Evolutionary conservation across 2,113 vertebrate genomes (phyloP), one percentile per base, ranked within the genome.

Genomic region (Colinus virginianus): DNA sequence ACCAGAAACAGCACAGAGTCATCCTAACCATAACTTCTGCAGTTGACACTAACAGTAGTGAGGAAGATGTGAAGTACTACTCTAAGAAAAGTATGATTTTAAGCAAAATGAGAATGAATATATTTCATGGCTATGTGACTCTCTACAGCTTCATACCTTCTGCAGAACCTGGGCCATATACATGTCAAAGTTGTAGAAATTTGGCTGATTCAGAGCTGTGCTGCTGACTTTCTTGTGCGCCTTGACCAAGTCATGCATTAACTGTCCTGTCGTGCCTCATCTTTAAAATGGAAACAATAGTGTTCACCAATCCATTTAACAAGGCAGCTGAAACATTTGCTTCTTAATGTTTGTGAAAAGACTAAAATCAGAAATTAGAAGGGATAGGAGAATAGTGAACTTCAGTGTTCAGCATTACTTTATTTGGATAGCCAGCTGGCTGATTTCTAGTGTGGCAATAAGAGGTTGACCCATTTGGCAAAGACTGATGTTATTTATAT

Each of bases 401-500:
- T 94, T 80, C 89, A 58, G 42, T 55, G 82, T 84, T 87, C 77
- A 94, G 28, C 45, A 63, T 88, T 84, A 78, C 88, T 92, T 92
- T 77, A 63, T 86, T 90, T 91, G 56, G 38, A 70, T 81, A 85
- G 75, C 79, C 83, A 90, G 69, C 53, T 96, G 88, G 61, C 72
- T 80, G 64, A 84, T 93, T 96, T 78, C 81, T 91, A 77, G 25
- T n/a, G 51, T 87, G 66, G 45, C 87, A 84, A 40, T 56, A 82
- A 80, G 84, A 86, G 46, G 30, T 51, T 95, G 94, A 88, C 77
- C 89, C 56, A 93, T 91, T 94, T 95, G 90, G 83, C 76, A 93
- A 80, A 90, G 94, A 80, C 19, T 70, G 43, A 79, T 63, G 36
- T 81, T 71, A 91, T 90, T 94, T 95, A 70, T 80, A 66, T 84